These are phyloP conservation scores for Ametastegia equiseti DNA, from an alignment of 2,888 invertebrate genomes.

Conservation along the genomic window DNA sequence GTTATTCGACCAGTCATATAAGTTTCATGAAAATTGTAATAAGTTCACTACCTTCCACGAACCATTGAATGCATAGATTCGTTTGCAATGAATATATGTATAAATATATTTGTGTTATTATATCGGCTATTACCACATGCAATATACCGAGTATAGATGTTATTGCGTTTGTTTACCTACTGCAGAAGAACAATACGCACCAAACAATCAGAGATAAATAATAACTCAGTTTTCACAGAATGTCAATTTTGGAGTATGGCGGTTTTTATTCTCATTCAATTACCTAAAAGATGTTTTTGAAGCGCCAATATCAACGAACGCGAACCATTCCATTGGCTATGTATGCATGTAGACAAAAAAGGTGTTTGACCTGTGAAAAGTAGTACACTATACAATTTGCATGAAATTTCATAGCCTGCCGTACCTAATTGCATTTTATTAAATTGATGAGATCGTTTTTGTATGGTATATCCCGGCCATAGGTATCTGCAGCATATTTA, in stretches of 20 bases:
- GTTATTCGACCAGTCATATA: slow-evolving; percentile 37
- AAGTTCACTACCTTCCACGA: not conserved
- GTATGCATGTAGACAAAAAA: not conserved
- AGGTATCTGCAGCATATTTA: slow-evolving; percentile 60
- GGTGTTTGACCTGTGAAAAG: not conserved
- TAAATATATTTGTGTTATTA: not conserved
- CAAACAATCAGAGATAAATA: not conserved
- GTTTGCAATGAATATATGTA: not conserved
- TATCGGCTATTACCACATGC: slow-evolving; percentile 29
- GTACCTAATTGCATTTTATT: slow-evolving; percentile 67
- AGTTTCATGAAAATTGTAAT: slow-evolving; percentile 32
- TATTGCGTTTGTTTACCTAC: slow-evolving; percentile 38
- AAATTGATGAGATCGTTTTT: slow-evolving; percentile 74
- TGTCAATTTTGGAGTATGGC: slow-evolving; percentile 7
- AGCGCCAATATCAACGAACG: not conserved
- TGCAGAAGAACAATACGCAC: slow-evolving; percentile 52
- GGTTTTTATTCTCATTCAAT: not conserved
- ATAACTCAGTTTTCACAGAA: not conserved
- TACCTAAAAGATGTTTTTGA: not conserved
- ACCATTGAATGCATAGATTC: not conserved
- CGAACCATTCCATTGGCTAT: not conserved
- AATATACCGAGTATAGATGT: slow-evolving; percentile 48
- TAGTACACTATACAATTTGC: slow-evolving; percentile 8
- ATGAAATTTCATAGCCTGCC: slow-evolving; percentile 55
- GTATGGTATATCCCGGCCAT: slow-evolving; percentile 72